phyloP scores from a whole-genome alignment of 1,140 invertebrate genomes.

The Sarcophaga bullata region DNA sequence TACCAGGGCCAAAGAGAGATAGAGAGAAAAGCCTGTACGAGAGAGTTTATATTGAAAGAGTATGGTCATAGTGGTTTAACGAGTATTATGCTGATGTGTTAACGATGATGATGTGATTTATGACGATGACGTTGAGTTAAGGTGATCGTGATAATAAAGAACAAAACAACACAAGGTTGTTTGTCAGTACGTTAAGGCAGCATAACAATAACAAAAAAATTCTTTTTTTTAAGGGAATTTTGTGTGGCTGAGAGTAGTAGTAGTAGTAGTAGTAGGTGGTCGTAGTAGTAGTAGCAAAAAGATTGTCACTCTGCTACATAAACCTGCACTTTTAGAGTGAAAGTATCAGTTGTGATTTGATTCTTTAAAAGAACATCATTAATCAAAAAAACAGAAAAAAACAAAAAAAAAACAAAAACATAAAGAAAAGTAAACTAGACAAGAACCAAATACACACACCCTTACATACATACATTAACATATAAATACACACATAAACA shows the following conservation, averaged over 20 bases:
- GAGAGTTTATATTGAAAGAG: no score
- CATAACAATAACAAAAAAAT: no score
- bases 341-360: slow-evolving; percentile 65
- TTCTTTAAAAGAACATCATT: slow-evolving; percentile 60
- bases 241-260: not conserved
- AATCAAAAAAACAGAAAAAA: slow-evolving; percentile 24
- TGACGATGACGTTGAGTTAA: no score
- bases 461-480: not conserved
- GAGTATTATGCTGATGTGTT: no score
- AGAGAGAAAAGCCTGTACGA: no score
- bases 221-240: slow-evolving; percentile 10
- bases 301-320: slow-evolving; percentile 52
- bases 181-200: no score
- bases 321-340: slow-evolving; percentile 63
- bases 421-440: slow-evolving; percentile 29
- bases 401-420: not conserved
- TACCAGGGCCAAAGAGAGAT: no score
- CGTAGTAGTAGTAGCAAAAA: not conserved
- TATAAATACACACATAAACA: not conserved
- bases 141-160: no score
- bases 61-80: no score
- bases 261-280: not conserved
- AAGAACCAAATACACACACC: not conserved
- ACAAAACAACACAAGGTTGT: no score
- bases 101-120: no score